These are phyloP conservation scores for Quiscalus mexicanus DNA, from an alignment of 2,113 vertebrate species.

Conservation along the genomic window DNA sequence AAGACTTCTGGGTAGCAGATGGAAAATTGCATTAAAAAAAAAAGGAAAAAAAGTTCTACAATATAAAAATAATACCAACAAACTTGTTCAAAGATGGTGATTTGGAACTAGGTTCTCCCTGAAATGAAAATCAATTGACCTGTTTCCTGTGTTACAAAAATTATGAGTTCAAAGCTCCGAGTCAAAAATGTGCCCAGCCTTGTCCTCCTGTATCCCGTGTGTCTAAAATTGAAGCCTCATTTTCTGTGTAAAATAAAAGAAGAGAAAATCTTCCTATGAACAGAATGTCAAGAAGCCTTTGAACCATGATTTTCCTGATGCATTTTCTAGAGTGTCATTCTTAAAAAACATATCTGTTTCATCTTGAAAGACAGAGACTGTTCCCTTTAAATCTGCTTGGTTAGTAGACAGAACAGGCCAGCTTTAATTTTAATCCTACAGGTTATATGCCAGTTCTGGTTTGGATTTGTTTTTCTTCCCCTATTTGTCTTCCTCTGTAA, in stretches of 20 bases:
- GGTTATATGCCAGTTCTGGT: background rate
- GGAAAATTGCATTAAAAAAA: background rate
- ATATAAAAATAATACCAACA: background rate
- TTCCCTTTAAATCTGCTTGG: background rate
- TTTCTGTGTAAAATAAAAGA: background rate
- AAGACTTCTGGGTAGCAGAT: background rate
- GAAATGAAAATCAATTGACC: background rate
- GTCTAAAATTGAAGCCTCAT: background rate
- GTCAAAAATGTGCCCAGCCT: background rate
- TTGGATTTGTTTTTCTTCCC: background rate
- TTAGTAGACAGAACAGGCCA: background rate
- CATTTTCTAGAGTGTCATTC: background rate
- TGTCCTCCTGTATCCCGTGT: background rate
- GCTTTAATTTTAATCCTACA: background rate
- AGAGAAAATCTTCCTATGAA: background rate
- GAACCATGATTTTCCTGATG: background rate
- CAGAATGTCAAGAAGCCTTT: background rate
- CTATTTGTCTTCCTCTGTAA: background rate
- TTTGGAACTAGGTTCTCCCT: background rate
- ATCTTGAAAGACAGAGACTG: background rate
- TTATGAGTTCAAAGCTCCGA: background rate
- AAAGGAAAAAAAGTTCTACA: background rate
- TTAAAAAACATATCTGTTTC: background rate
- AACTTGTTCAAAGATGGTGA: background rate
- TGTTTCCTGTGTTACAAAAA: background rate